phyloP scores from a whole-genome alignment of 2,113 vertebrate species.

The Anhinga anhinga region DNA sequence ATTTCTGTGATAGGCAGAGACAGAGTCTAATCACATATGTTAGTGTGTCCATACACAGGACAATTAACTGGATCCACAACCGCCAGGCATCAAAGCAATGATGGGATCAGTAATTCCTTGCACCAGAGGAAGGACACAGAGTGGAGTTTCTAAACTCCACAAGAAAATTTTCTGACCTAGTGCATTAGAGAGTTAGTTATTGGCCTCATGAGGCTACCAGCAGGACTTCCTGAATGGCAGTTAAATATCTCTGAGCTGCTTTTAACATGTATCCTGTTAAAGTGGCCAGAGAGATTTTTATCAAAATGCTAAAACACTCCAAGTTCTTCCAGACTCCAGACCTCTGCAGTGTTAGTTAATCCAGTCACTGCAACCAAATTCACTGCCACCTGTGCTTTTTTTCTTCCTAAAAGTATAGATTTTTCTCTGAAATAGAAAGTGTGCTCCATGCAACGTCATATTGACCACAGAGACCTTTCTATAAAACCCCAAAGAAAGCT shows the following conservation, averaged over 20 bases:
- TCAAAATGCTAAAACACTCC: neutral
- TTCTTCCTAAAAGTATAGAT: neutral
- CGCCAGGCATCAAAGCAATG: neutral
- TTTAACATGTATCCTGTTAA: neutral
- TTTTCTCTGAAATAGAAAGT: neutral
- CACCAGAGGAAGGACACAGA: neutral
- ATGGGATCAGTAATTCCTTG: neutral
- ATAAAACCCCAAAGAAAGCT: neutral
- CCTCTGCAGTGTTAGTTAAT: neutral
- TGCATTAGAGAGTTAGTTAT: neutral
- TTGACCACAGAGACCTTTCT: neutral
- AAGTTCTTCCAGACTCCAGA: neutral
- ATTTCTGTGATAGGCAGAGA: neutral
- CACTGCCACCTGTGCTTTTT: neutral
- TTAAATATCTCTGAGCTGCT: neutral
- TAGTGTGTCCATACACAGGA: neutral
- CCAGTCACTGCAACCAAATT: neutral
- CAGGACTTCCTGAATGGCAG: neutral
- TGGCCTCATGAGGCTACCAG: neutral
- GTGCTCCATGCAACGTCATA: neutral
- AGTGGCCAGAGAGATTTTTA: neutral
- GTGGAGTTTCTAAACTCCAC: neutral
- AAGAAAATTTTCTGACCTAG: neutral
- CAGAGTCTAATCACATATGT: rapidly evolving
- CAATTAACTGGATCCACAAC: neutral